Evolutionary conservation across 2,797 vertebrate species (phyloP), one percentile per base, ranked within the genome.

Genomic region (Pempheris klunzingeri): DNA sequence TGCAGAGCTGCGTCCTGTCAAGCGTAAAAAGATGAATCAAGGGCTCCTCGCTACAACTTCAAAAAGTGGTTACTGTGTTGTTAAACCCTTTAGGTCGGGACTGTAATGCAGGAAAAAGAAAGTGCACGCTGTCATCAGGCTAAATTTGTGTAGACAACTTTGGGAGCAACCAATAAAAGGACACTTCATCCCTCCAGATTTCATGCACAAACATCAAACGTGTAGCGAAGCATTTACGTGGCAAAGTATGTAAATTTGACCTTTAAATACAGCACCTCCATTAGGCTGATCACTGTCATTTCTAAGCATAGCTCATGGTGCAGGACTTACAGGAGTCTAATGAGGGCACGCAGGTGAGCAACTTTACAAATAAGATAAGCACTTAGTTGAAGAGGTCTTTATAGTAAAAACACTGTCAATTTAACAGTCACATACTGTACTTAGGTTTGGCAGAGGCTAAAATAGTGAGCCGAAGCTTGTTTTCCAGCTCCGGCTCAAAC

Each of bases 121-220:
- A 47, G 32, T 65, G 66, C 38, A 24, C 59, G 49, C 36, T 61
- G 46, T 67, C 74, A 44, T 80, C 41, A 17, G 72, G 69, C 74
- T 57, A 66, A 75, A 88, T 46, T 50, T 64, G 77, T 83, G 73
- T 26, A 11, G 77, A 83, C 79, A 78, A 75, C 47, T 73, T 82
- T 49, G 65, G 11, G 38, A 30, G 24, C 28, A 34, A 49, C 62
- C 39, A 52, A 83, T 83, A 47, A 81, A 88, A 76, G 43, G 67
- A 74, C 65, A 61, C 68, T 80, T 73, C 81, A 65, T 66, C 53
- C 61, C 74, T 75, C 30, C 64, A 74, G 39, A 83, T 77, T n/a
- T n/a, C n/a, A n/a, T 59, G 71, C 65, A 79, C 85, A 54, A 72
- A 22, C 71, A 61, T 83, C 74, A 80, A 63, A 72, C 46, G 58